Evolutionary conservation across 1,140 invertebrate species (phyloP).

Genomic region (Antheraea pernyi): DNA sequence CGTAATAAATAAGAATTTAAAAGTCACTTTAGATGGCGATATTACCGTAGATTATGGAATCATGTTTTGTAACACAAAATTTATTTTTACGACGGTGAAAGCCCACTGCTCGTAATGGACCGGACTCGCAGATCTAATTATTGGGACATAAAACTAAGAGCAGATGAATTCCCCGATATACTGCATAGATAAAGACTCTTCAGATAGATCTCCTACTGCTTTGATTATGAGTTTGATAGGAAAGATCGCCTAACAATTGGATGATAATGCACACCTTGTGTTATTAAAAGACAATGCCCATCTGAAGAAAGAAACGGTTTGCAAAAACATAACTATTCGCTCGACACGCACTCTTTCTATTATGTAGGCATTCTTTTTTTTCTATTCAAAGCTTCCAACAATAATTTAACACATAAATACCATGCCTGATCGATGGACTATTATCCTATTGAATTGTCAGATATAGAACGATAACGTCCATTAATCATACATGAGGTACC

Average conservation of each 20-base stretch:
- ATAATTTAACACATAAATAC: not conserved
- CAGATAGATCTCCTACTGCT: no score
- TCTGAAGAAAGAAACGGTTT: no score
- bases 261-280: no score
- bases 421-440: not conserved
- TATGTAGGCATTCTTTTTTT: no score
- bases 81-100: not conserved
- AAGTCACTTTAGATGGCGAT: not conserved
- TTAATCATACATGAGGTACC: constrained; percentile 26
- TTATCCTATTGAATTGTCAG: constrained; percentile 13
- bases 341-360: no score
- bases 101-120: not conserved
- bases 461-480: constrained; percentile 21
- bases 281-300: no score
- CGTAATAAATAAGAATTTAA: constrained; percentile 1
- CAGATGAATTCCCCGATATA: not conserved
- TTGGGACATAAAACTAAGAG: not conserved
- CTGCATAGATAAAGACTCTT: no score
- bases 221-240: no score
- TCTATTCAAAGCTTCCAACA: not conserved
- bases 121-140: not conserved
- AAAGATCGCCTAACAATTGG: no score
- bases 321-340: no score
- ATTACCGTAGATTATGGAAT: not conserved
- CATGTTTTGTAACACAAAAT: not conserved